phyloP scores from a whole-genome alignment of 1,140 invertebrate genomes.

The Tyrophagus putrescentiae region DNA sequence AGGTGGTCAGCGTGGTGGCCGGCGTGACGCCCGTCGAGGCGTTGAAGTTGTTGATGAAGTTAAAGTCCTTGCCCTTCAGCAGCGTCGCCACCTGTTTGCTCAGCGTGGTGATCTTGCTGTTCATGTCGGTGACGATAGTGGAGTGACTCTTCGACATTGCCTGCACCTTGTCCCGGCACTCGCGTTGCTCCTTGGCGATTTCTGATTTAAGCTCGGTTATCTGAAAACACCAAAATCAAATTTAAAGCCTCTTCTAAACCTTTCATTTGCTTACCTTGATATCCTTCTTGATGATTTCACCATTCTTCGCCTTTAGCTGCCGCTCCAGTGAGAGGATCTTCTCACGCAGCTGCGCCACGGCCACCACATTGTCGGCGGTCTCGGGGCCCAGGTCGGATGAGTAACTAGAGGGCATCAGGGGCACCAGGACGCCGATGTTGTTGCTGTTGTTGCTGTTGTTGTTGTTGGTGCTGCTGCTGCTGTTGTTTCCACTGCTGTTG shows the following conservation, averaged over 20 bases:
- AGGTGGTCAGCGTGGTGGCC: too few species aligned
- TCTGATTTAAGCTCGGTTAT: constrained; percentile 83
- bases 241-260: not conserved
- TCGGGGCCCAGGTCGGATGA: not conserved
- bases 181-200: constrained; percentile 70
- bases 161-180: constrained; percentile 67
- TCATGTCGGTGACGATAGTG: constrained; percentile 50
- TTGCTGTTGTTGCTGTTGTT: not conserved
- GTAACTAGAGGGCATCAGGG: constrained; percentile 19
- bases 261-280: constrained; percentile 50
- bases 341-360: constrained; percentile 82
- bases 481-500: not conserved
- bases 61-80: constrained; percentile 50
- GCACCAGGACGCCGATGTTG: not conserved
- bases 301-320: constrained; percentile 66
- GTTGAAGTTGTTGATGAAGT: not conserved
- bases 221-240: constrained; percentile 36
- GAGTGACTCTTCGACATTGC: constrained; percentile 61
- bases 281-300: constrained; percentile 70
- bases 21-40: too few species aligned
- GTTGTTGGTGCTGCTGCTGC: not conserved
- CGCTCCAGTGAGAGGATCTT: constrained; percentile 83
- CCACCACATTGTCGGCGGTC: constrained; percentile 63
- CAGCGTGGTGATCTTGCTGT: constrained; percentile 32
- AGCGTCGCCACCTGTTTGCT: constrained; percentile 57